Conservation (phyloP, 2,113 vertebrate species). For the Hassar affinis region DNA sequence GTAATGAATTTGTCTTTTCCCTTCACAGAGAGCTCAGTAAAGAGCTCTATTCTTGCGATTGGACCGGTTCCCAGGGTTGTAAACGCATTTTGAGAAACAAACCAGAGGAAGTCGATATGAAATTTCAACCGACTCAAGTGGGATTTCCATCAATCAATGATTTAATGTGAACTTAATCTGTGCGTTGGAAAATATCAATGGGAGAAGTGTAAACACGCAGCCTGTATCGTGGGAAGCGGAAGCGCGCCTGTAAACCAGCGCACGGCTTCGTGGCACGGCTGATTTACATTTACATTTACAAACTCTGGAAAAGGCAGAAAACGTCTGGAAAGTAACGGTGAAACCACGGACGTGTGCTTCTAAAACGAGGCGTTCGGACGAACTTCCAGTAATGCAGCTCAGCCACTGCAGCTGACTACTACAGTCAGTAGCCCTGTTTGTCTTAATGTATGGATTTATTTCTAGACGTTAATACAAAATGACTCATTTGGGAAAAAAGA, state of each 20-base stretch:
- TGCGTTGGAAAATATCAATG: neutral
- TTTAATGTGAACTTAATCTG: constrained; percentile 5
- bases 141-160: neutral
- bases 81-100: neutral
- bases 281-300: neutral
- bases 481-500: neutral
- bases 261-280: neutral
- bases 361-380: too few relatives aligned
- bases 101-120: neutral
- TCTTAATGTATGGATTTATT: neutral
- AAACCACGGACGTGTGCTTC: neutral
- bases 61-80: constrained; percentile 8
- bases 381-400: neutral
- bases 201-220: neutral
- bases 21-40: constrained; percentile 1
- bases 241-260: neutral
- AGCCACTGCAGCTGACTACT: neutral
- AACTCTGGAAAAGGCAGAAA: neutral
- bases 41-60: neutral
- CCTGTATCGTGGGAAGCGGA: neutral
- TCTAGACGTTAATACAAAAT: neutral
- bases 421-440: neutral
- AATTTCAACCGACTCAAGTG: neutral
- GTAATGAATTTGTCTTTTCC: constrained; percentile 19
- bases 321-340: neutral